Base-by-base conservation (phyloP, 2,888 invertebrate genomes). In the Noctua pronuba region DNA sequence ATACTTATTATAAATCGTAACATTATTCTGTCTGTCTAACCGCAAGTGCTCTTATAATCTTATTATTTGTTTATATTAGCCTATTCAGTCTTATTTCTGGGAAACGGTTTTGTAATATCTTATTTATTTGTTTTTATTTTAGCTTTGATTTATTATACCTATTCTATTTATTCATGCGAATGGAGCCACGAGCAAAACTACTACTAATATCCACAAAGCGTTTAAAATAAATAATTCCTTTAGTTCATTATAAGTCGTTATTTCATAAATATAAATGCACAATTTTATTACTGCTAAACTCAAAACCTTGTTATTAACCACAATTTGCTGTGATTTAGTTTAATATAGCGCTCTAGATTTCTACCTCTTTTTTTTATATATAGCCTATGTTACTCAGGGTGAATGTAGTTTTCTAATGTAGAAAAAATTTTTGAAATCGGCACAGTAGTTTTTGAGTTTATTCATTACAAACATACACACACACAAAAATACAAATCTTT, bases 141-240 rank as follows among this genome's bases (percentile, higher is more conserved):
- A 60, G 8, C 13, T 38, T 38, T 1, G 24, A 13, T 24, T 64
- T 49, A 68, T 4, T 24, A 28, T 7, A 49, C 11, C 3, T 73
- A 16, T 8, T n/a, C 16, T 67, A 46, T 21, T 28, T n/a, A 31
- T 35, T 7, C 13, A 18, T 11, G 5, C 46, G 0, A 35, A 35
- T 24, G n/a, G n/a, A 13, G 21, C 38, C 21, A 21, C 21, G 21
- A 2, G 62, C 1, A 18, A 35, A 35, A 3, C 18, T 31, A 18
- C 18, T 38, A 38, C 2, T 1, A 28, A 24, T 28, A 41, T 31
- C 13, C 44, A 28, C 31, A 16, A 75, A 52, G 41, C 49, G 3
- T 31, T 52, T 49, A 10, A 75, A 75, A 62, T 49, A 78, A 74
- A 79, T 68, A 55, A 67, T 35, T 60, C 8, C 24, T 62, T 24